Percentiles rank a stretch among this genome's conserved stretches.
Evolutionary conservation across 1,140 invertebrate species (phyloP).

Genomic region (Drosophila aff.): DNA sequence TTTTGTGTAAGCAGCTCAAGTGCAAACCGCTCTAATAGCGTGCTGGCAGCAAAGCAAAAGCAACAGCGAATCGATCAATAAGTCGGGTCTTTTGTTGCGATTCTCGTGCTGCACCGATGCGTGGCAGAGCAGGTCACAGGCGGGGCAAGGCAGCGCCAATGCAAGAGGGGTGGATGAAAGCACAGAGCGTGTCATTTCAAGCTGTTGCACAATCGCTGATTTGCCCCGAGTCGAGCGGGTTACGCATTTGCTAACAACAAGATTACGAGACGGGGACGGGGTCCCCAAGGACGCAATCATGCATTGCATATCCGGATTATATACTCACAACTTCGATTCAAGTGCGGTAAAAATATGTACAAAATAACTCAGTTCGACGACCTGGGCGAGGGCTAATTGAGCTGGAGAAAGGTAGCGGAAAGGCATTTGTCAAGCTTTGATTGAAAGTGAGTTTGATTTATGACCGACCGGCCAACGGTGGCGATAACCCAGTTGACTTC

Average conservation of each 20-base stretch:
- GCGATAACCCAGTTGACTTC: conserved; percentile 24
- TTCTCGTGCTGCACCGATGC: conserved; percentile 68
- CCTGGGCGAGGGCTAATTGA: conserved; percentile 65
- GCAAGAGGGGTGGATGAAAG: conserved; percentile 12
- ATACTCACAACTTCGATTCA: conserved; percentile 4
- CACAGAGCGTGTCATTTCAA: conserved; percentile 79
- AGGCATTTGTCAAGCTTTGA: conserved; percentile 74
- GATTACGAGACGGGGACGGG: conserved; percentile 19
- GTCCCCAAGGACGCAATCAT: conserved; percentile 60
- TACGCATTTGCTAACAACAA: conserved; percentile 61
- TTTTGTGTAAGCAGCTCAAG: conserved; percentile 40
- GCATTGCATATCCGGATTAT: conserved; percentile 34
- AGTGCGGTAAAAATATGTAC: conserved; percentile 17
- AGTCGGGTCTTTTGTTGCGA: conserved; percentile 49
- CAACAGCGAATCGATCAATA: conserved; percentile 43
- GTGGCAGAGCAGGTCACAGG: conserved; percentile 37
- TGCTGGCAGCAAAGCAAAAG: conserved; percentile 10
- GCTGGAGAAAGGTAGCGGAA: conserved; percentile 74
- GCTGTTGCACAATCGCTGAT: conserved; percentile 75
- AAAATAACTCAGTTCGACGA: conserved; percentile 58
- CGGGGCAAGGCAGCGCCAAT: not conserved
- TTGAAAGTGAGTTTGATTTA: conserved; percentile 78
- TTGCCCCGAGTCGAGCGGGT: conserved; percentile 70
- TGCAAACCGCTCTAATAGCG: conserved; percentile 41
- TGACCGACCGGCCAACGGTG: not conserved